Conservation (phyloP, 2,888 invertebrate species). For the Eupithecia centaureata region DNA sequence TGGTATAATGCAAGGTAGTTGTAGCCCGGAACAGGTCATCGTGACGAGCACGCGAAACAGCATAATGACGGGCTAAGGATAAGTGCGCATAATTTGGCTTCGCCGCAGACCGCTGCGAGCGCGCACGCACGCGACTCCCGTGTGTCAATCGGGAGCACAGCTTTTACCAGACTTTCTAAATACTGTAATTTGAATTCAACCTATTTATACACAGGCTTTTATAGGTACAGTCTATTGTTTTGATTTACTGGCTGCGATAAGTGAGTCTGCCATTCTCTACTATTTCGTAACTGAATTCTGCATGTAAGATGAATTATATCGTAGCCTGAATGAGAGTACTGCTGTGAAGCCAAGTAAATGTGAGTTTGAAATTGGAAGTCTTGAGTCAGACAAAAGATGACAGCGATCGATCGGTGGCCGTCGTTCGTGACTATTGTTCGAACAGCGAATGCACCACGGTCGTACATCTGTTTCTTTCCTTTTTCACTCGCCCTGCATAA, state of each 20-base stretch:
- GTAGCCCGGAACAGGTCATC: conserved; percentile 48
- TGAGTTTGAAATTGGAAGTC: conserved; percentile 47
- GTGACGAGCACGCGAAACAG: conserved; percentile 65
- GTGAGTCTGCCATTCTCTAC: background rate
- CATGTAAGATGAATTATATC: background rate
- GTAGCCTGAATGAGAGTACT: background rate
- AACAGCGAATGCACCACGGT: conserved; percentile 69
- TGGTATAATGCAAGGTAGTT: conserved; percentile 22
- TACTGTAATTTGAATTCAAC: conserved; percentile 24
- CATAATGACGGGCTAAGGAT: conserved; percentile 67
- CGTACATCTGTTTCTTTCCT: conserved; percentile 82
- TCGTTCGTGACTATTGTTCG: conserved; percentile 79
- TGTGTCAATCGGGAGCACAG: conserved; percentile 66
- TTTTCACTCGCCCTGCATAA: conserved; percentile 78
- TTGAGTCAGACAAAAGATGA: conserved; percentile 69
- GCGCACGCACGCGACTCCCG: conserved; percentile 73
- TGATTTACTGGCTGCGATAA: background rate
- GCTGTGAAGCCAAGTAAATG: background rate
- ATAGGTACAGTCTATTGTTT: too few relatives aligned
- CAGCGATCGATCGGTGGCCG: conserved; percentile 68
- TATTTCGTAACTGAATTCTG: conserved; percentile 44
- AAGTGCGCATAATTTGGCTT: conserved; percentile 78
- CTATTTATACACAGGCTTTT: background rate
- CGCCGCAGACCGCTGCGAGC: conserved; percentile 69
- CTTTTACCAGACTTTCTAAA: conserved; percentile 42